Conservation (phyloP, 1,140 invertebrate genomes). For the Sesamia nonagrioides region DNA sequence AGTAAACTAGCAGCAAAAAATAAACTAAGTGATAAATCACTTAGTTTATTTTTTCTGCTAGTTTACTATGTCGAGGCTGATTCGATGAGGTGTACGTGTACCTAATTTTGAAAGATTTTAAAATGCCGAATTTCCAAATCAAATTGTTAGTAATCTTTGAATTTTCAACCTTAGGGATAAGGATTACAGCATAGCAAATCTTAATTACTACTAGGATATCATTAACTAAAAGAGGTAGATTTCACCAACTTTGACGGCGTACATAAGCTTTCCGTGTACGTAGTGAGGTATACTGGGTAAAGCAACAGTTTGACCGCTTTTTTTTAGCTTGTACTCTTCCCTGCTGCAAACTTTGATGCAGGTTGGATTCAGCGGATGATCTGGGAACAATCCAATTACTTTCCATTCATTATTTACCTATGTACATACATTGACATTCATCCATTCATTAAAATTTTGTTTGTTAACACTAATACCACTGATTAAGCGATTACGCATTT, state of each 20-base stretch:
- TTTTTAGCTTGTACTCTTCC: slow-evolving; percentile 72
- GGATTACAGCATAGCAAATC: slow-evolving; percentile 36
- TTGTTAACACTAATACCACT: no score
- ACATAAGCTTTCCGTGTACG: slow-evolving; percentile 79
- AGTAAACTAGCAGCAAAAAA: no score
- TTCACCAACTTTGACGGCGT: slow-evolving; percentile 76
- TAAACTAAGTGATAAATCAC: no score
- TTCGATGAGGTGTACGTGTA: no score
- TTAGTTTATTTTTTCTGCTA: no score
- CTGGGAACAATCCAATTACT: slow-evolving; percentile 53
- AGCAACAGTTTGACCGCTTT: slow-evolving; percentile 59
- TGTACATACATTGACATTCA: no score
- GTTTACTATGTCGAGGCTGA: no score
- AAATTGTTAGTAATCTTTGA: neutral
- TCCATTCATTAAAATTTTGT: no score
- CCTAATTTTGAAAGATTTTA: no score
- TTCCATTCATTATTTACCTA: no score
- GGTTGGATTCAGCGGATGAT: slow-evolving; percentile 69
- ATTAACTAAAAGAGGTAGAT: slow-evolving; percentile 9
- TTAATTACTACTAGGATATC: slow-evolving; percentile 36
- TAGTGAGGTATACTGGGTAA: slow-evolving; percentile 66
- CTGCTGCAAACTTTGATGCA: slow-evolving; percentile 80
- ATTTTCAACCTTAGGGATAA: slow-evolving; percentile 36
- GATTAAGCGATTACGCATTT: no score
- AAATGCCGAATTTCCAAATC: no score